Base-by-base conservation (phyloP, 1,140 invertebrate genomes). In the Drosophila seguyi region DNA sequence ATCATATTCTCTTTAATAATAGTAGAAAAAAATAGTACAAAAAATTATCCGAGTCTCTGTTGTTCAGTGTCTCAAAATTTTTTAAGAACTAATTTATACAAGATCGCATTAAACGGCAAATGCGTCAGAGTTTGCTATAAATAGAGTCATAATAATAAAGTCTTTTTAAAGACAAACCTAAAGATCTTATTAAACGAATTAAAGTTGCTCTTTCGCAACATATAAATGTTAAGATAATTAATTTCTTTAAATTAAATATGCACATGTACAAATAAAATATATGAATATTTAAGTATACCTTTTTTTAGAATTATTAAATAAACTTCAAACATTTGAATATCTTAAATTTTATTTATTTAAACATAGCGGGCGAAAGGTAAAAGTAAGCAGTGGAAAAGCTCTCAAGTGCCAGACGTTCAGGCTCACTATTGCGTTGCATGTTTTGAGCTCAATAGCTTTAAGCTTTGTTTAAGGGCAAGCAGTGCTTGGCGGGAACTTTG, bases 111-210 rank as follows among this genome's bases (percentile, higher is more conserved):
- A 42, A 42, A 6, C 53, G 13, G 36, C 53, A 59, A 63, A 59
- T 59, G 60, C 60, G 45, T 68, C 66, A 68, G 29, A 66, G 45
- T 5, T 36, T 10, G 10, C 18, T 36, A 66, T 39, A 66, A 52
- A 48, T 27, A 65, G 4, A 31, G 7, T 53, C 31, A 22, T 22
- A 34, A 36, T 14, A 22, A 36, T 53, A 53, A 53, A 36, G 50
- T 22, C 29, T 20, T 44, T n/a, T 38, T 31, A 47, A 10, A 53
- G 50, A 34, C 31, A 53, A 36, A 22, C 4, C 50, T 3, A 31
- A 47, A 22, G 3, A 31, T 65, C 7, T 18, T 29, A 3, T 13
- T 39, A 10, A 22, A 22, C 59, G 50, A n/a, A 18, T 22, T 14
- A 13, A 20, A 13, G 10, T 39, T 38, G 5, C 31, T 39, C 31